Base-by-base conservation (phyloP, 2,797 vertebrate species). In the Harpagifer antarcticus region DNA sequence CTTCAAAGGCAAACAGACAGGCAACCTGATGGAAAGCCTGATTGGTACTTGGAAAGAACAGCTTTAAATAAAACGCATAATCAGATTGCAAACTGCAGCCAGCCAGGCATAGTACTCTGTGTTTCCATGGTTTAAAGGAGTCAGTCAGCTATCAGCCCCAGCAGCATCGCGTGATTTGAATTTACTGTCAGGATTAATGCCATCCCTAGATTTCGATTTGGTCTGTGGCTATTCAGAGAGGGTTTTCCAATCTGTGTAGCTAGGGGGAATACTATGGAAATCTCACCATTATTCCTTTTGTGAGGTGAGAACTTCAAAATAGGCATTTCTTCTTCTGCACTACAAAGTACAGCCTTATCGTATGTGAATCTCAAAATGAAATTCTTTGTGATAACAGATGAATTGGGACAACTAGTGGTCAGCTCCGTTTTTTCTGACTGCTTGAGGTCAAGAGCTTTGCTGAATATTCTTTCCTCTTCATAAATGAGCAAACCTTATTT, bases 181-280 rank as follows among this genome's bases (percentile, higher is more conserved):
- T 89, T 87, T 82, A 82, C 89, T 89, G 74, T 83, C 85, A 84
- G 84, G 85, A 88, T 93, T 91, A 89, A 92, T 91, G 87, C 79
- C 66, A 45, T 86, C 77, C 65, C 52, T 58, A 79, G 69, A 82
- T 91, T 89, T 86, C 10, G 40, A 86, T 90, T 90, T 78, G 60
- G 72, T 87, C 76, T 62, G 45, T 74, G 78, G 87, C 78, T 76
- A 80, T 81, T 81, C 76, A 17, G 48, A 68, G 19, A 56, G n/a
- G 79, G 66, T 86, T 76, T 83, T 79, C 33, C 60, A 49, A 50
- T 76, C 50, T 75, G 58, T 76, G 50, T 50, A 54, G 58, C 59
- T 14, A 12, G 13, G 40, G 4, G 67, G 68, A 79, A 57, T 71
- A 44, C 31, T 40, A 9, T 27, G 19, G 53, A 64, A 43, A 62